Base-by-base conservation (phyloP, 2,888 invertebrate species). In the Prosopocoilus inquinatus region DNA sequence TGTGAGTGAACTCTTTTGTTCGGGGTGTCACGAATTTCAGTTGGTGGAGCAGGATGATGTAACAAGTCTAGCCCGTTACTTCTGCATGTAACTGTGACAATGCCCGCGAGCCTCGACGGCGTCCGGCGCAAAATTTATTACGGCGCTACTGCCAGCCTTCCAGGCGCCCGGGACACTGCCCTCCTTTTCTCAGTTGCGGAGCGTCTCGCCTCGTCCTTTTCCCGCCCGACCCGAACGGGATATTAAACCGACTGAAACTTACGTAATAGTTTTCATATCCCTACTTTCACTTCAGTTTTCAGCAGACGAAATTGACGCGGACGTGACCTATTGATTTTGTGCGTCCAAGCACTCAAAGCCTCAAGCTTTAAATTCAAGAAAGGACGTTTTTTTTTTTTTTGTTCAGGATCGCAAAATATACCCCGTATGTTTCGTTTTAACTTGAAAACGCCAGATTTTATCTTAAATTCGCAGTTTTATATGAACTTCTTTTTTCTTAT, bases 61-160 rank as follows among this genome's bases (percentile, higher is more conserved):
- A 41, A 41, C 41, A 11, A 41, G 41, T 41, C 41, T 41, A 11
- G 41, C 41, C 41, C 16, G 41, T 15, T 41, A 41, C 35, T 35
- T 46, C 49, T 49, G 48, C 55, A 56, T 60, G 66, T 67, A 70
- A 67, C 70, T 72, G 73, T 72, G 70, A 72, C 71, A 70, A 71
- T 71, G 70, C 66, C 70, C 69, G 68, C 67, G 67, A 71, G 71
- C 65, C 71, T 64, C 64, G 70, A 66, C 70, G 71, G 71, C 71
- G 71, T 68, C 72, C 67, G 67, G 65, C 67, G 64, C 61, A 59
- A 64, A 69, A 71, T 72, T 71, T 70, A 71, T 69, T 66, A 66
- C 70, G 72, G 68, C 72, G 72, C 70, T 71, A 67, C 66, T 62
- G 65, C 69, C 68, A 72, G 74, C 71, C 72, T 62, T 64, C 59